Conservation (phyloP, 2,888 invertebrate species). For the Agonum fuliginosum region DNA sequence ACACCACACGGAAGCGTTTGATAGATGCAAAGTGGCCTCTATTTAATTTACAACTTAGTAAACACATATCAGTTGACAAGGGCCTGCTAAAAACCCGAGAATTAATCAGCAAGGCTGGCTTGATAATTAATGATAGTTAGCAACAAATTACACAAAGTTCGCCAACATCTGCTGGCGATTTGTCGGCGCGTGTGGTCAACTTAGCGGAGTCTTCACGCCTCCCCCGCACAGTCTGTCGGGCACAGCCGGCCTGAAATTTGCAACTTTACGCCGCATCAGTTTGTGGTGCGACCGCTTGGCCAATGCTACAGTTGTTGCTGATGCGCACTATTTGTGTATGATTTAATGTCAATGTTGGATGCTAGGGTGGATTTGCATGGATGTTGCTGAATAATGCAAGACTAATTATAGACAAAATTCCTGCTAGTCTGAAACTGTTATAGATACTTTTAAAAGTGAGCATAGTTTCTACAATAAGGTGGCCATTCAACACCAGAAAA, state of each 20-base stretch:
- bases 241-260: conserved; percentile 37
- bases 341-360: conserved; percentile 27
- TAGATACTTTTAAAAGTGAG: too few species aligned
- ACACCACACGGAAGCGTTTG: background rate
- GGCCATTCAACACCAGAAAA: too few species aligned
- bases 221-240: conserved; percentile 25
- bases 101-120: conserved; percentile 42
- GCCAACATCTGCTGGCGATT: conserved; percentile 49
- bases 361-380: background rate
- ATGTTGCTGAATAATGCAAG: background rate
- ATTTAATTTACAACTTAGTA: conserved; percentile 19
- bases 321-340: conserved; percentile 38
- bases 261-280: conserved; percentile 42
- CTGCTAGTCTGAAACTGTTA: too few species aligned
- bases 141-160: conserved; percentile 60
- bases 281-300: conserved; percentile 22
- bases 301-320: conserved; percentile 14
- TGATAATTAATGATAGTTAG: conserved; percentile 60
- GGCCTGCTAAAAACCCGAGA: conserved; percentile 27
- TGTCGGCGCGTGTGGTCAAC: conserved; percentile 39
- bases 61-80: conserved; percentile 5
- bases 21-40: conserved; percentile 19
- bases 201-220: background rate
- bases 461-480: too few species aligned
- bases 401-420: background rate